phyloP scores from a whole-genome alignment of 2,797 vertebrate species.

The Balearica regulorum region DNA sequence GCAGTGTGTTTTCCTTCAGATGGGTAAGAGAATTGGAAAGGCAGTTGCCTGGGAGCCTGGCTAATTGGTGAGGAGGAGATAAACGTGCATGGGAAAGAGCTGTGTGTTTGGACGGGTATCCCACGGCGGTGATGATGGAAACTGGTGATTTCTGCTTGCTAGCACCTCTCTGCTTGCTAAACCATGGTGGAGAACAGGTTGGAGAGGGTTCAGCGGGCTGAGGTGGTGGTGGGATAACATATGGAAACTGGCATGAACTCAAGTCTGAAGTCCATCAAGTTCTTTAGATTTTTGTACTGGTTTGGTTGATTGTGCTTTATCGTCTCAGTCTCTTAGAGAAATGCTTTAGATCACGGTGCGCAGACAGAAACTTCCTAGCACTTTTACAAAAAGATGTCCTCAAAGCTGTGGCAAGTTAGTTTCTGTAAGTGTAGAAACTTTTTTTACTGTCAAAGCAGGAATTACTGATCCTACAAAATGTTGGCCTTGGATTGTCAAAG shows the following conservation, averaged over 20 bases:
- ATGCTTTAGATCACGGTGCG: background rate
- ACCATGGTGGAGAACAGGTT: background rate
- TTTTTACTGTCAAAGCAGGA: background rate
- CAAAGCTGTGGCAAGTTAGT: background rate
- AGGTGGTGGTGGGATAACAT: background rate
- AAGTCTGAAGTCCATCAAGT: background rate
- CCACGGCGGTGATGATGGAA: background rate
- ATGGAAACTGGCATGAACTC: background rate
- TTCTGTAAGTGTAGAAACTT: background rate
- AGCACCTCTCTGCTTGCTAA: background rate
- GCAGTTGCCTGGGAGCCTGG: background rate
- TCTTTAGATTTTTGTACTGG: background rate
- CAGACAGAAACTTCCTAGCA: background rate
- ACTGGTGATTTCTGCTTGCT: background rate
- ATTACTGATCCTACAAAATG: background rate
- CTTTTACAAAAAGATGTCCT: background rate
- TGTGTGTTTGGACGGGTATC: background rate
- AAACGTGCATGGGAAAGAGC: background rate
- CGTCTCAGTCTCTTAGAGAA: background rate
- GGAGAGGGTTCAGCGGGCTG: background rate
- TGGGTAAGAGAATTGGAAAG: background rate
- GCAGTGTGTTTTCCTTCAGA: background rate
- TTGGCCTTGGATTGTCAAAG: background rate
- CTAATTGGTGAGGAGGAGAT: background rate
- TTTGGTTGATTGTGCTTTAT: background rate